Base-by-base conservation (phyloP, 1,140 invertebrate genomes). In the Oncopodura yosiiana region DNA sequence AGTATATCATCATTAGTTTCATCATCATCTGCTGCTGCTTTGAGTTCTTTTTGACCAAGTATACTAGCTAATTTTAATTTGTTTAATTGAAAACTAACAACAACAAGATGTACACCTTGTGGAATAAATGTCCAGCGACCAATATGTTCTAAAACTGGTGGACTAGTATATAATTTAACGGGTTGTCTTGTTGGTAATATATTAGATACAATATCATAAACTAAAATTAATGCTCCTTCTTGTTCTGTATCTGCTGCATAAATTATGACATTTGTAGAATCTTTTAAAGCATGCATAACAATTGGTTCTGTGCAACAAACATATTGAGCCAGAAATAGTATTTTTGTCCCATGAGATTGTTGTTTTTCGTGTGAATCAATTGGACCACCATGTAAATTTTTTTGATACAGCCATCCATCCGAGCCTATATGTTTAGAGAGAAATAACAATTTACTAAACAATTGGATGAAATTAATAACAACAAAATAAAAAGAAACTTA, bases 131-230 rank as follows among this genome's bases (percentile, higher is more conserved):
- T 29, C 29, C 29, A 36, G 1, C 39, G 12, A 8, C 49, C 52
- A 19, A 64, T 34, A 34, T 29, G 49, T 11, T 49, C 39, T 53
- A 61, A 56, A 5, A 61, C 58, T 6, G 62, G 58, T 16, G 62
- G 58, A 1, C 16, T 24, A 34, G 34, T 36, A 27, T 56, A 64
- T 6, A 64, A 29, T 42, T 64, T 64, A 9, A 64, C 30, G 18
- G 58, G 49, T 23, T 64, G 62, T 18, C 52, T 58, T 6, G 58
- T 52, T 1, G 58, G 14, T 1, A 64, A 12, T 6, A 64, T 11
- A 44, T 64, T 53, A 34, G 55, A 64, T 14, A 54, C 51, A 12
- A 58, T 29, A 30, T 64, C 62, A 27, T 60, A 64, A n/a, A 64
- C 37, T 3, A 61, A 41, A 3, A 64, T 53, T 11, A 53, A 34